Conservation (phyloP, 2,888 invertebrate genomes). For the Drosophila nigricruria region DNA sequence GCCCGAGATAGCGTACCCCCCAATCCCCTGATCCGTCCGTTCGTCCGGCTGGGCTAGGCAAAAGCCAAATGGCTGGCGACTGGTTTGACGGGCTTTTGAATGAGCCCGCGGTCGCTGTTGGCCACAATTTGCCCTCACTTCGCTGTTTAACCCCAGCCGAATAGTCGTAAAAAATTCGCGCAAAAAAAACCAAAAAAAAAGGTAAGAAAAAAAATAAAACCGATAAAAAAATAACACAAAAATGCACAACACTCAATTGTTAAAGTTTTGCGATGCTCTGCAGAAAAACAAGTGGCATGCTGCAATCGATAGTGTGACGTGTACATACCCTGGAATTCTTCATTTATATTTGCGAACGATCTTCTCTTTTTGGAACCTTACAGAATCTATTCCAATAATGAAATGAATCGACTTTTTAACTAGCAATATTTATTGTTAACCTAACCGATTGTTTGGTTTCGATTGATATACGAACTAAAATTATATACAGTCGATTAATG, state of each 20-base stretch:
- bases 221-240: conserved; percentile 40
- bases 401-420: neutral
- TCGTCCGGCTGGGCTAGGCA: conserved; percentile 57
- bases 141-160: conserved; percentile 63
- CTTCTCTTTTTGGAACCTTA: neutral
- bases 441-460: too few species aligned
- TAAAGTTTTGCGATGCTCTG: conserved; percentile 50
- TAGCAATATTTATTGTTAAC: neutral
- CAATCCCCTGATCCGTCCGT: neutral
- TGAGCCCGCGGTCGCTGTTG: conserved; percentile 62
- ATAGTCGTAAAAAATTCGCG: conserved; percentile 73
- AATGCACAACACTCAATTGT: conserved; percentile 52
- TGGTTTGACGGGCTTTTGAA: conserved; percentile 77
- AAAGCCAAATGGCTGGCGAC: conserved; percentile 66
- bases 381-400: neutral
- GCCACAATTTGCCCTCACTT: conserved; percentile 62
- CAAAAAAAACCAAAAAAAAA: conserved; percentile 23
- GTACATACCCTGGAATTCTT: neutral
- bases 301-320: neutral
- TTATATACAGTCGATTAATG: neutral
- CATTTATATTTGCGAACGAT: too few species aligned
- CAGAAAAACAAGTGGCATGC: conserved; percentile 13
- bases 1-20: conserved; percentile 29
- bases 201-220: conserved; percentile 17
- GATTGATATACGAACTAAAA: too few species aligned